phyloP scores from a whole-genome alignment of 2,113 vertebrate species.

The Gopherus evgoodei region DNA sequence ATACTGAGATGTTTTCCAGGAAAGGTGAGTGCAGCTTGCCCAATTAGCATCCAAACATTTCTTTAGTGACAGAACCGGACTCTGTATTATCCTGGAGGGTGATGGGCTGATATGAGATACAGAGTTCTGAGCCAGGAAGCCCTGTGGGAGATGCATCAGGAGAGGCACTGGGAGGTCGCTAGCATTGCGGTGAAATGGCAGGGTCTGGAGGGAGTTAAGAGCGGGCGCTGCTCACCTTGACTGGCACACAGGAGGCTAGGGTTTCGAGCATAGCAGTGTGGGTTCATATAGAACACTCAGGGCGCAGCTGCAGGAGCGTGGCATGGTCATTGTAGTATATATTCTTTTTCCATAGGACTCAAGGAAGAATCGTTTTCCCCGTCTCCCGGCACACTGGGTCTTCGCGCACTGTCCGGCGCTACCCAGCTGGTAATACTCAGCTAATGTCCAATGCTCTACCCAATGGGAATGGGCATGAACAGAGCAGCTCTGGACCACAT shows the following conservation, averaged over 20 bases:
- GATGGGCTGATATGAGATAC: not conserved
- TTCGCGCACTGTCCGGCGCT: constrained; percentile 89
- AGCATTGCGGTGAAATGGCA: not conserved
- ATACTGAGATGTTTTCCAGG: not conserved
- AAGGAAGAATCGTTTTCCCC: constrained; percentile 83
- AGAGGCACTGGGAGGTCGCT: rapidly evolving
- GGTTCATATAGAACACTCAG: not conserved
- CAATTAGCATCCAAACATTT: not conserved
- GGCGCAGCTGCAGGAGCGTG: not conserved
- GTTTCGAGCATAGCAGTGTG: not conserved
- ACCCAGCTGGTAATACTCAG: constrained; percentile 82
- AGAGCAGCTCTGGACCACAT: constrained; percentile 64
- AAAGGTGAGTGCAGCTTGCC: not conserved
- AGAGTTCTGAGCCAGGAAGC: not conserved
- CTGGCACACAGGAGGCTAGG: not conserved
- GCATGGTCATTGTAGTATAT: not conserved
- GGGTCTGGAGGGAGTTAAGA: not conserved
- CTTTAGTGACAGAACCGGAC: not conserved
- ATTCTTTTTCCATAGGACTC: constrained; percentile 81
- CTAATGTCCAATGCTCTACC: constrained; percentile 91
- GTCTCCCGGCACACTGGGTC: constrained; percentile 80
- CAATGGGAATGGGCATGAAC: constrained; percentile 71
- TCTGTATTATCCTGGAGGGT: not conserved
- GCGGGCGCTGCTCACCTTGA: not conserved
- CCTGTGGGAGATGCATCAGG: not conserved